Evolutionary conservation across 2,113 vertebrate species (phyloP).

Genomic region (Bungarus multicinctus): DNA sequence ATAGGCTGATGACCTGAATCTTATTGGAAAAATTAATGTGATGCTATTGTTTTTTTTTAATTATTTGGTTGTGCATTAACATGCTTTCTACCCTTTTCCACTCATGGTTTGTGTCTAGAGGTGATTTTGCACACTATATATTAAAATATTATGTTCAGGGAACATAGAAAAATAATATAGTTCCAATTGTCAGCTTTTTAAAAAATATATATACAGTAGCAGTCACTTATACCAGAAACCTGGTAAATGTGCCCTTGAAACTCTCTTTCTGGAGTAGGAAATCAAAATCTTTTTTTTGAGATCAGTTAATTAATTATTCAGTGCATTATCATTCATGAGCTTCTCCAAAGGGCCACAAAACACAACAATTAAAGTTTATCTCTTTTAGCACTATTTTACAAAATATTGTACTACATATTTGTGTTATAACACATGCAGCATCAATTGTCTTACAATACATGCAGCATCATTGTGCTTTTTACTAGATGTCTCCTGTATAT

Average conservation of each 20-base stretch:
- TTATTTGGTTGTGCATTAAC: conserved; percentile 12
- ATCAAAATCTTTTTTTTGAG: background rate
- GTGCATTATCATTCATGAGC: background rate
- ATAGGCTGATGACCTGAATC: background rate
- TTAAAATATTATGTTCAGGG: background rate
- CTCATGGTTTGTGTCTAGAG: background rate
- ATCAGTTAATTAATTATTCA: background rate
- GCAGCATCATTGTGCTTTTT: background rate
- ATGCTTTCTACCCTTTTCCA: background rate
- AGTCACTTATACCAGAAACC: background rate
- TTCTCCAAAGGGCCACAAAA: background rate
- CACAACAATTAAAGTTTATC: no score
- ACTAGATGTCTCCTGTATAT: background rate
- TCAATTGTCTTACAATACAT: background rate
- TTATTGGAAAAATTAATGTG: background rate
- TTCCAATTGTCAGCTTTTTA: background rate
- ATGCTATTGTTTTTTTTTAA: conserved; percentile 34
- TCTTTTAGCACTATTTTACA: no score
- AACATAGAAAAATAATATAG: background rate
- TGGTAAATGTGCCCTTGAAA: background rate
- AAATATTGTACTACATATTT: no score
- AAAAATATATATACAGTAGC: background rate
- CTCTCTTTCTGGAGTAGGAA: background rate
- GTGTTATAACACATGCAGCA: background rate
- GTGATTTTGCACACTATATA: accelerated